phyloP scores from a whole-genome alignment of 2,113 vertebrate genomes.

The Chauna torquata region DNA sequence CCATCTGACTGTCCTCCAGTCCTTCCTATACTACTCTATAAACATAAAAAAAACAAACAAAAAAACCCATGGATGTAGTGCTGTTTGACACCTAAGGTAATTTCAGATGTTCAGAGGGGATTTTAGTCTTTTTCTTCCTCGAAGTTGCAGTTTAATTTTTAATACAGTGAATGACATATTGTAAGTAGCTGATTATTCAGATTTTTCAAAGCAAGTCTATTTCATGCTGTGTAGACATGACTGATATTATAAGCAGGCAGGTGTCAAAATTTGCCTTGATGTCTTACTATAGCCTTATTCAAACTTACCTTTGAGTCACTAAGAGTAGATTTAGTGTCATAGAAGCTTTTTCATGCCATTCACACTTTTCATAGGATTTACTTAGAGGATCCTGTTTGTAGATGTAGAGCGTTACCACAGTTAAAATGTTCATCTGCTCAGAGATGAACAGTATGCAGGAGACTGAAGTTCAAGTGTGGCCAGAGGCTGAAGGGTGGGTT shows the following conservation, averaged over 20 bases:
- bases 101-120: neutral
- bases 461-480: rapidly evolving
- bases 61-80: rapidly evolving
- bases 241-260: neutral
- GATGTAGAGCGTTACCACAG: neutral
- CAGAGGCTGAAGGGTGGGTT: neutral
- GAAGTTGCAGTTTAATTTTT: neutral
- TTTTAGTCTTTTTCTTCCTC: neutral
- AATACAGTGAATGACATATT: neutral
- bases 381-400: neutral
- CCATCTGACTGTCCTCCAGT: neutral
- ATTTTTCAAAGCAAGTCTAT: neutral
- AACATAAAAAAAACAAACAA: neutral
- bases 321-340: neutral
- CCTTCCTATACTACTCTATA: neutral
- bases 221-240: neutral
- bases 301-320: neutral
- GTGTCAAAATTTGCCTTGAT: neutral
- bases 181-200: neutral
- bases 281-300: neutral
- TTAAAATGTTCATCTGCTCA: neutral
- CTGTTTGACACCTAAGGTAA: neutral
- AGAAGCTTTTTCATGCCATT: neutral
- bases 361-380: neutral
- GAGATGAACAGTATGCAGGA: neutral